Conservation (phyloP, 2,113 vertebrate species). For the Opisthocomus hoazin region DNA sequence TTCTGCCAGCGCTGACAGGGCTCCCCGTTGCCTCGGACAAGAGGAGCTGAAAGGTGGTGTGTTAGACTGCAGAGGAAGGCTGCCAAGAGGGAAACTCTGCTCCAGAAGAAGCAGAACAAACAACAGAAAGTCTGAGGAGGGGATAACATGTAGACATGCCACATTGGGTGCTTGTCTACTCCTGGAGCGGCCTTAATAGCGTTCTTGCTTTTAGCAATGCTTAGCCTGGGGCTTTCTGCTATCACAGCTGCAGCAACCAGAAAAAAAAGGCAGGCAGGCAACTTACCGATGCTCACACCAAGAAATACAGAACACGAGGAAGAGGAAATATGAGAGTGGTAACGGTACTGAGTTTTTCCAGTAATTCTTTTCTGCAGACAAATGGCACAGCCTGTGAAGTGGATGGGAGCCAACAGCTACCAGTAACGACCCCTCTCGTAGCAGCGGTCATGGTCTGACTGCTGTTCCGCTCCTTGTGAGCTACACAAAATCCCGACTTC, state of each 20-base stretch:
- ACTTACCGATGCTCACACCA: not conserved
- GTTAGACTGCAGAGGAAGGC: not conserved
- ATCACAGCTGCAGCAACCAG: not conserved
- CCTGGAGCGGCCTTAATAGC: not conserved
- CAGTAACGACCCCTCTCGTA: not conserved
- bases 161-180: not conserved
- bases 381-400: not conserved
- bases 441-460: accelerated
- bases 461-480: not conserved
- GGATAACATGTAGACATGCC: not conserved
- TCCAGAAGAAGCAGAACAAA: not conserved
- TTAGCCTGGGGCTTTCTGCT: not conserved
- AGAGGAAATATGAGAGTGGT: not conserved
- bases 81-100: not conserved
- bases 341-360: not conserved
- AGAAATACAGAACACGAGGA: not conserved
- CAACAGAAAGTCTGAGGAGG: not conserved
- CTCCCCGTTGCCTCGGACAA: not conserved
- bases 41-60: not conserved
- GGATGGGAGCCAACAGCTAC: not conserved
- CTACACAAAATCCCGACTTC: not conserved
- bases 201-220: not conserved
- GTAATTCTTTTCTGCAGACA: not conserved
- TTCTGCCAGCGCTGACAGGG: not conserved
- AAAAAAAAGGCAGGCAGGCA: not conserved